phyloP scores from a whole-genome alignment of 1,140 invertebrate species.

The Zaprionus ornatus region DNA sequence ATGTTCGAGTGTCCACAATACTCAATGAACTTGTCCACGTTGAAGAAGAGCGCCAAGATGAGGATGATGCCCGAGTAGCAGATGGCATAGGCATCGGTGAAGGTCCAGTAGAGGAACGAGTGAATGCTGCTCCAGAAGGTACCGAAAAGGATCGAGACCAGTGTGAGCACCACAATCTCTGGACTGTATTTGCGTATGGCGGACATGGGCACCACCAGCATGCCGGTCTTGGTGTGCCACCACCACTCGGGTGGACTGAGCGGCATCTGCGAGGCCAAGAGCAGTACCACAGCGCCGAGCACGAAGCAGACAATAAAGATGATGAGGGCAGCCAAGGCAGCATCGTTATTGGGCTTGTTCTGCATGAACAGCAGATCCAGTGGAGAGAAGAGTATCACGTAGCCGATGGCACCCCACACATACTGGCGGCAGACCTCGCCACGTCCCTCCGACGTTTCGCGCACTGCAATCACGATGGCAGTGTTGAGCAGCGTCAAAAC shows the following conservation, averaged over 20 bases:
- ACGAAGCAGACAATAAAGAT: slow-evolving; percentile 86
- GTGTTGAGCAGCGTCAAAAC: slow-evolving; percentile 89
- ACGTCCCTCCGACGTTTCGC: slow-evolving; percentile 90
- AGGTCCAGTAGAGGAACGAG: slow-evolving; percentile 88
- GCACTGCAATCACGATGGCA: slow-evolving; percentile 91
- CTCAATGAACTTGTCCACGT: slow-evolving; percentile 92
- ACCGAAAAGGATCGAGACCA: slow-evolving; percentile 89
- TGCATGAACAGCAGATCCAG: slow-evolving; percentile 85
- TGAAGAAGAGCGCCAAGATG: slow-evolving; percentile 89
- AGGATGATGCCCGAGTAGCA: slow-evolving; percentile 84
- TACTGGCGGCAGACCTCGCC: slow-evolving; percentile 92
- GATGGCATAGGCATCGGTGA: slow-evolving; percentile 53
- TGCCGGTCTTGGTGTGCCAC: slow-evolving; percentile 91
- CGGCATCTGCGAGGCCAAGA: slow-evolving; percentile 86
- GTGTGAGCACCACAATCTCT: slow-evolving; percentile 88
- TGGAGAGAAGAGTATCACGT: slow-evolving; percentile 89
- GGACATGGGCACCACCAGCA: slow-evolving; percentile 89
- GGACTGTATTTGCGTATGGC: slow-evolving; percentile 89
- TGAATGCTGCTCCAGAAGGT: slow-evolving; percentile 92
- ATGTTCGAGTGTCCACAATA: slow-evolving; percentile 94
- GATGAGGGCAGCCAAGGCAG: slow-evolving; percentile 83
- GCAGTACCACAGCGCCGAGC: slow-evolving; percentile 66
- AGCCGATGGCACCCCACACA: slow-evolving; percentile 89
- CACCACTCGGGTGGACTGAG: slow-evolving; percentile 91
- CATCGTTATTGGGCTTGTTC: slow-evolving; percentile 43